Evolutionary conservation across 2,888 invertebrate genomes (phyloP).

Genomic region (Drosophila mimetica): DNA sequence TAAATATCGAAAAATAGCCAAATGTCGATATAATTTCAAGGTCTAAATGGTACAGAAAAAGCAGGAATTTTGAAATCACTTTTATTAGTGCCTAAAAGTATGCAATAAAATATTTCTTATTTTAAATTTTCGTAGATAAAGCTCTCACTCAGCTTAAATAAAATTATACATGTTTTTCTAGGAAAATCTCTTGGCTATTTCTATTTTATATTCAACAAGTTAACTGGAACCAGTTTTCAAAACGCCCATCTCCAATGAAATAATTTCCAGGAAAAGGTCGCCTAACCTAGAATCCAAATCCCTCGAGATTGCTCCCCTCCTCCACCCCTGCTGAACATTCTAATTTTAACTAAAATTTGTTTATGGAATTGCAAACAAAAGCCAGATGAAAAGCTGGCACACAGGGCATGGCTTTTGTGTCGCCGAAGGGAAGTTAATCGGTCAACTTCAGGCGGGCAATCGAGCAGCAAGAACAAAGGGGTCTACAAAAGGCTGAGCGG

Average conservation of each 20-base stretch:
- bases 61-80: no score
- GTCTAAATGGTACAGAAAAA: no score
- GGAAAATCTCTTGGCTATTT: no score
- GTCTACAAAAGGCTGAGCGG: constrained; percentile 16
- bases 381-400: constrained; percentile 8
- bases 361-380: constrained; percentile 36
- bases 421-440: constrained; percentile 28
- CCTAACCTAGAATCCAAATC: not conserved
- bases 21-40: no score
- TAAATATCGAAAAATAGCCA: no score
- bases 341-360: constrained; percentile 35
- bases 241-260: not conserved
- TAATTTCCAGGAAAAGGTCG: not conserved
- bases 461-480: constrained; percentile 35
- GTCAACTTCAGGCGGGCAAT: constrained; percentile 38
- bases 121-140: no score
- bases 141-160: no score
- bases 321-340: not conserved
- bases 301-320: no score
- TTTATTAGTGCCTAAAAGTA: no score
- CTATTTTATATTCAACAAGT: no score
- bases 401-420: constrained; percentile 9
- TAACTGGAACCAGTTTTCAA: not conserved
- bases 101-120: no score
- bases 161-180: no score